Percentiles rank a stretch among this genome's conserved stretches.
Conservation (phyloP, 1,140 invertebrate genomes). For the Phocides pigmalion region DNA sequence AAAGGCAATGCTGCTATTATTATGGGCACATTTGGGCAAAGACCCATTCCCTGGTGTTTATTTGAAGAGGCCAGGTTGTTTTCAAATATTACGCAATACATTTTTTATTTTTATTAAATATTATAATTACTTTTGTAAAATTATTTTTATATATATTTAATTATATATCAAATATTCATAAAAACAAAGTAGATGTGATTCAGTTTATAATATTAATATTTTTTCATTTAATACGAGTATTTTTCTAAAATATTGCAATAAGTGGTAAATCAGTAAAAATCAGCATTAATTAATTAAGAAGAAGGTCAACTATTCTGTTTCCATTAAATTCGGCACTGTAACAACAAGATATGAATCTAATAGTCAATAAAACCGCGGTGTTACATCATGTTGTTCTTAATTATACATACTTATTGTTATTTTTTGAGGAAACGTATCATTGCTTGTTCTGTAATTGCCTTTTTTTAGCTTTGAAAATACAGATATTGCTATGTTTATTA, state of each 20-base stretch:
- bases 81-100: too few relatives aligned
- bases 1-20: too few relatives aligned
- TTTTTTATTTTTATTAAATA: too few relatives aligned
- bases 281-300: constrained; percentile 25
- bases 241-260: constrained; percentile 10
- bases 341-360: constrained; percentile 61
- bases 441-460: constrained; percentile 40
- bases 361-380: constrained; percentile 54
- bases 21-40: too few relatives aligned
- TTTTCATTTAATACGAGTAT: too few relatives aligned
- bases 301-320: constrained; percentile 41
- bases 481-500: neutral
- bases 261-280: constrained; percentile 16
- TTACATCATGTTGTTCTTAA: constrained; percentile 52
- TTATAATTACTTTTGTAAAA: too few relatives aligned
- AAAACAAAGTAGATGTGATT: too few relatives aligned
- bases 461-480: constrained; percentile 30
- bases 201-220: too few relatives aligned
- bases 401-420: constrained; percentile 47
- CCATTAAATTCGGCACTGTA: constrained; percentile 43
- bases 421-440: constrained; percentile 40
- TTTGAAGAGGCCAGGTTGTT: too few relatives aligned
- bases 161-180: too few relatives aligned
- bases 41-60: too few relatives aligned
- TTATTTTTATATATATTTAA: too few relatives aligned